These are phyloP conservation scores for Psettodes erumei DNA, from an alignment of 2,113 vertebrate species.

Conservation along the genomic window DNA sequence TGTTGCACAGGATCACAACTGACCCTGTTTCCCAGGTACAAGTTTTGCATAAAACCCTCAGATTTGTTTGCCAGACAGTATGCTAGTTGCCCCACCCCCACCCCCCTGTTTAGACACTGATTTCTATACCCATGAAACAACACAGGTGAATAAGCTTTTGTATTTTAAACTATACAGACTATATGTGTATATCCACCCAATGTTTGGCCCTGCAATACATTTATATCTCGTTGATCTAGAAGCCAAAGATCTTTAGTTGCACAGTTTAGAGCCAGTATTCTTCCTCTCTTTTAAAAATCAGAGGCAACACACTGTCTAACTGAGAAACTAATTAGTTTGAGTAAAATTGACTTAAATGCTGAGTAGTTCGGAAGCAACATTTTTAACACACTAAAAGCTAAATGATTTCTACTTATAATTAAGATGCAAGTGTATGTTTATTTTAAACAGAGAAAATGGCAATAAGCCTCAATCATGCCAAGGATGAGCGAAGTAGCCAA, in stretches of 20 bases:
- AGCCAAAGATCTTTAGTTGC: background rate
- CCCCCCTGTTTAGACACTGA: conserved; percentile 75
- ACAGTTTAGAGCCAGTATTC: too few species aligned
- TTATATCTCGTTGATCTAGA: background rate
- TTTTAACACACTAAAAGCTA: too few species aligned
- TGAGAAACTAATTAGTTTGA: background rate
- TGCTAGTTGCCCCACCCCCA: conserved; percentile 34
- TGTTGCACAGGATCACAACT: conserved; percentile 62
- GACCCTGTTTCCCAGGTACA: conserved; percentile 68
- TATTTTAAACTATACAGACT: background rate
- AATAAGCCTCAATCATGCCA: too few species aligned
- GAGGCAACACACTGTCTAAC: too few species aligned
- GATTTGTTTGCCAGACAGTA: conserved; percentile 85
- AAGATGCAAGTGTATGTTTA: too few species aligned
- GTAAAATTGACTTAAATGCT: background rate
- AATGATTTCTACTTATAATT: too few species aligned
- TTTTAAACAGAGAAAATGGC: too few species aligned
- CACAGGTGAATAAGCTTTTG: background rate
- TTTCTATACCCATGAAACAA: conserved; percentile 57
- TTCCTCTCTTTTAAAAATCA: too few species aligned
- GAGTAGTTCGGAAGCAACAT: too few species aligned
- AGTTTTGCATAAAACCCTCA: conserved; percentile 84
- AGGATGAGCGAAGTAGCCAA: too few species aligned
- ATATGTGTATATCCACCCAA: background rate
- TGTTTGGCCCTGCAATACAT: background rate